Conservation (phyloP, 92 coral and sea anemone species). For the Palythoa grandiflora region DNA sequence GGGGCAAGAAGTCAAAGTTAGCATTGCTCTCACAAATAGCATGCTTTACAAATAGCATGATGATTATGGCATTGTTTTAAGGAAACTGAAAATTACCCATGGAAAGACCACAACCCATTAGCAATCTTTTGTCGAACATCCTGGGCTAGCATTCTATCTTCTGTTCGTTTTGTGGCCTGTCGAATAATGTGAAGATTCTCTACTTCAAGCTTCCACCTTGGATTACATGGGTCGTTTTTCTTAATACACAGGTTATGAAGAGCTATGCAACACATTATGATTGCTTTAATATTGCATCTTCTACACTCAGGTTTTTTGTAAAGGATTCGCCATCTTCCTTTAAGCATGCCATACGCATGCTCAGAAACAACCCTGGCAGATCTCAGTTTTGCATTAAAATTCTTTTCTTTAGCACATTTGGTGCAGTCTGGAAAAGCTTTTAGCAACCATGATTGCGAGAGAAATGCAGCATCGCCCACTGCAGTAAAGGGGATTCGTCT, state of each 20-base stretch:
- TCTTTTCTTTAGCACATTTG: slow-evolving; percentile 22
- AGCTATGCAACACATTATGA: slow-evolving; percentile 53
- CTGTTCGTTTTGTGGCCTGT: slow-evolving; percentile 6
- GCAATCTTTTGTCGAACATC: neutral
- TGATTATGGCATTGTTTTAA: too few relatives aligned
- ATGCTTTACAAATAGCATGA: too few relatives aligned
- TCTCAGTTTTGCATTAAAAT: slow-evolving; percentile 55
- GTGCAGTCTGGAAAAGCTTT: slow-evolving; percentile 59
- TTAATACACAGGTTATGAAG: neutral
- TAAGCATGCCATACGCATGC: slow-evolving; percentile 65
- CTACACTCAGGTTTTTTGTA: slow-evolving; percentile 64
- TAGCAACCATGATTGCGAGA: slow-evolving; percentile 53
- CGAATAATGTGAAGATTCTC: slow-evolving; percentile 29
- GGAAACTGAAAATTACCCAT: too few relatives aligned
- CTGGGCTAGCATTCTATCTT: neutral
- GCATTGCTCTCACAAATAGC: too few relatives aligned
- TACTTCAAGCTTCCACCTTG: slow-evolving; percentile 60
- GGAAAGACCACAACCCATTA: slow-evolving; percentile 14
- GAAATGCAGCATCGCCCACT: slow-evolving; percentile 35
- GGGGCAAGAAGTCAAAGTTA: too few relatives aligned
- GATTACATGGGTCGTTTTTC: slow-evolving; percentile 58
- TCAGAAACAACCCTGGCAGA: slow-evolving; percentile 46
- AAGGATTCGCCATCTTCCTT: slow-evolving; percentile 59
- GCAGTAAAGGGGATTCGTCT: slow-evolving; percentile 32
- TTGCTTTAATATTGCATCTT: slow-evolving; percentile 33